A percentile compares a stretch with the other conserved stretches of the same genome.
phyloP scores from a whole-genome alignment of 2,888 invertebrate species.

The Drosophila kokeensis region DNA sequence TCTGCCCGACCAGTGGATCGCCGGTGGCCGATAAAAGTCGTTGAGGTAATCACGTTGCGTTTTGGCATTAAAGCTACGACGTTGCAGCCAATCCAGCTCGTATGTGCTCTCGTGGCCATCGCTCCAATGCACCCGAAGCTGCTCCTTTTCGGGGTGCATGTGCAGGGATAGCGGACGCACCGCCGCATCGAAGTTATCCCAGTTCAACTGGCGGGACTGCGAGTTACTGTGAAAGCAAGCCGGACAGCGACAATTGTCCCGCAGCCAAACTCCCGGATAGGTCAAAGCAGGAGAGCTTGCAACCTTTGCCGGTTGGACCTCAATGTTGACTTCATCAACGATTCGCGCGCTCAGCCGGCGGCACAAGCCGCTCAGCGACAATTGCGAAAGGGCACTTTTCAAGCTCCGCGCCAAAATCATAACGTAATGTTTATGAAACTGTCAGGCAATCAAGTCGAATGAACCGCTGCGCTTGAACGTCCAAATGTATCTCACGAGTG shows the following conservation, averaged over 20 bases:
- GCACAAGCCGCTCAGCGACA: neutral
- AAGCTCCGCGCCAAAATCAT: conserved; percentile 50
- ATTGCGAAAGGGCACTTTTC: conserved; percentile 8
- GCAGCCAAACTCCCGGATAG: conserved; percentile 90
- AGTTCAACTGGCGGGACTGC: conserved; percentile 88
- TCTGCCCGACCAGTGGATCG: conserved; percentile 86
- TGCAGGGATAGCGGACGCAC: conserved; percentile 84
- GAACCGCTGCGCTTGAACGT: conserved; percentile 18
- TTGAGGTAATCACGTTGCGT: conserved; percentile 86
- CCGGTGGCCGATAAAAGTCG: conserved; percentile 86
- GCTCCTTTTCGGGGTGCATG: conserved; percentile 58
- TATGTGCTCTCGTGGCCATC: conserved; percentile 88
- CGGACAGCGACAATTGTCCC: conserved; percentile 91
- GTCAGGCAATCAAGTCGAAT: neutral
- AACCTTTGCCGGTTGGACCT: conserved; percentile 49
- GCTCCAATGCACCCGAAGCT: conserved; percentile 86
- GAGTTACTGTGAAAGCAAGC: conserved; percentile 88
- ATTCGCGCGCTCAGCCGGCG: conserved; percentile 65
- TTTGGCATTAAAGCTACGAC: conserved; percentile 86
- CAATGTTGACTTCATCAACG: conserved; percentile 66
- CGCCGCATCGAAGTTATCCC: conserved; percentile 87
- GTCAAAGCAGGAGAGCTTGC: conserved; percentile 84
- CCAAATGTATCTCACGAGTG: conserved; percentile 19
- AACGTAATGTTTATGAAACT: neutral
- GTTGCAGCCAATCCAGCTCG: conserved; percentile 87